These are phyloP conservation scores for Actinemys pallida DNA, from an alignment of 2,113 vertebrate species.

Conservation along the genomic window DNA sequence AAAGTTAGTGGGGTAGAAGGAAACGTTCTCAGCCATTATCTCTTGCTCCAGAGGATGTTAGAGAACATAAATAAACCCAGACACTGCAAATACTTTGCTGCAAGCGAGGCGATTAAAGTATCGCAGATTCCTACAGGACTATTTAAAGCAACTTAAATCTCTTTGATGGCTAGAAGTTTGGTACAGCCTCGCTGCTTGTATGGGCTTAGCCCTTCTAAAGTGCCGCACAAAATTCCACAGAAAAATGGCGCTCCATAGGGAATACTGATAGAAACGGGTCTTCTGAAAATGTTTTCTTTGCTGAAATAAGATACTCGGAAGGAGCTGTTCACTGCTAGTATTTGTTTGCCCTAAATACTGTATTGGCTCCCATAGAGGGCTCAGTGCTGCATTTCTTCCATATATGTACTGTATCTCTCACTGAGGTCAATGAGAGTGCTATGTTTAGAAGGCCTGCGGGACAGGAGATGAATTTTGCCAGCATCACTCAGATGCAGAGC, in stretches of 20 bases:
- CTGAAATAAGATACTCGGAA: not conserved
- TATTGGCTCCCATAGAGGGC: not conserved
- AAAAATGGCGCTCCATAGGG: not conserved
- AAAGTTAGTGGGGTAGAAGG: constrained; percentile 71
- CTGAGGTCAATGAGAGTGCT: not conserved
- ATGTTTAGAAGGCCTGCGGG: not conserved
- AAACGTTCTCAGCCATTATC: constrained; percentile 72
- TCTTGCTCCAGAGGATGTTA: constrained; percentile 65
- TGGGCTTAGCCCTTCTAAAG: constrained; percentile 6
- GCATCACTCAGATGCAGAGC: not conserved
- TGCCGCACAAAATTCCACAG: not conserved
- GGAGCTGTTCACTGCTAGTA: not conserved
- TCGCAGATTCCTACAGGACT: constrained; percentile 70
- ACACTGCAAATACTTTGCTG: constrained; percentile 65
- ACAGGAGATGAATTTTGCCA: not conserved
- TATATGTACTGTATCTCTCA: not conserved
- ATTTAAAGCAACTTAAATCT: constrained; percentile 69
- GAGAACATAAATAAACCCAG: constrained; percentile 73
- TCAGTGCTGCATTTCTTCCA: not conserved
- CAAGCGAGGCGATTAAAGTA: constrained; percentile 70
- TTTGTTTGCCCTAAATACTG: not conserved
- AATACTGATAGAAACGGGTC: not conserved
- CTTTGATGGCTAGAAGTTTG: constrained; percentile 47
- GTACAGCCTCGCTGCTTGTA: not conserved
- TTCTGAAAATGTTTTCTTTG: constrained; percentile 1